These are phyloP conservation scores for Xestia xanthographa DNA, from an alignment of 2,888 invertebrate species.

Conservation along the genomic window DNA sequence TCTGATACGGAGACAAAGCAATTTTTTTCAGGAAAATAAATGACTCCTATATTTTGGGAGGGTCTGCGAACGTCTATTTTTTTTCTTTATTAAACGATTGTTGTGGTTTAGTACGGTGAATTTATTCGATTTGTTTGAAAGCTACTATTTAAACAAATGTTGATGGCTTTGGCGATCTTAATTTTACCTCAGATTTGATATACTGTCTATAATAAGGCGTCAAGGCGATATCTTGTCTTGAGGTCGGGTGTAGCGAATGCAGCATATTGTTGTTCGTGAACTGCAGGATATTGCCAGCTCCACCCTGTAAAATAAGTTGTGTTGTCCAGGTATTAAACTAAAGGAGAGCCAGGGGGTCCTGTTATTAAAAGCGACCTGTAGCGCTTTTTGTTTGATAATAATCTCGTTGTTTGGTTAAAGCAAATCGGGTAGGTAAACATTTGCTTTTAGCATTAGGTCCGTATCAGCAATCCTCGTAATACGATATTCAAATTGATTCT, in stretches of 20 bases:
- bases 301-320: constrained; percentile 25
- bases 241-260: constrained; percentile 1
- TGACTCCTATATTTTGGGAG: constrained; percentile 35
- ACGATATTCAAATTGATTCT: constrained; percentile 37
- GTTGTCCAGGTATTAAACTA: constrained; percentile 33
- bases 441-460: constrained; percentile 6
- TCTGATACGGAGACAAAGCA: constrained; percentile 51
- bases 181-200: constrained; percentile 10
- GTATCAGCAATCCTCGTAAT: neutral
- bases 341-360: constrained; percentile 23
- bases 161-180: neutral
- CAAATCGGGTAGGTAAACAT: neutral
- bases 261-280: constrained; percentile 20
- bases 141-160: neutral
- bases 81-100: constrained; percentile 41
- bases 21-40: constrained; percentile 42
- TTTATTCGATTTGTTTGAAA: constrained; percentile 28
- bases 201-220: neutral
- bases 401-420: constrained; percentile 12
- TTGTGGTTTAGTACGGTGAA: neutral
- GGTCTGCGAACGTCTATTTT: constrained; percentile 22
- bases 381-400: neutral
- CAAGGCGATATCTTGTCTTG: neutral
- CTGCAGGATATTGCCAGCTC: constrained; percentile 32
- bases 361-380: constrained; percentile 30